A percentile compares a stretch with the other conserved stretches of the same genome.
Conservation (phyloP, 2,888 invertebrate species). For the Epicampocera succincta region DNA sequence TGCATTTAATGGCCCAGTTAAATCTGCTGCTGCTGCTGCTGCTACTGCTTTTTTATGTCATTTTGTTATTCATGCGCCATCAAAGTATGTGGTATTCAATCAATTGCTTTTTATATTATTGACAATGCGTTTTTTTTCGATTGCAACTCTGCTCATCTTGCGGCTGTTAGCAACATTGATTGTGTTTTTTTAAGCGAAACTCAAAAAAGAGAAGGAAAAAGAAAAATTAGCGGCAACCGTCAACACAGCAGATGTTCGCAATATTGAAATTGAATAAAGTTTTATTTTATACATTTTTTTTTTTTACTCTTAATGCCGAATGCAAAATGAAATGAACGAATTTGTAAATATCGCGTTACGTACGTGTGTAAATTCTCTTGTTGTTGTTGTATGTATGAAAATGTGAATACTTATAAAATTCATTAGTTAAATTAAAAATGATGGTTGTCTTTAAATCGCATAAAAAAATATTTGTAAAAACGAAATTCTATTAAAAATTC, state of each 20-base stretch:
- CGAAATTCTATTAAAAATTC: not conserved
- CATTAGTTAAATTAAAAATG: slow-evolving; percentile 43
- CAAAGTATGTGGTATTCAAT: slow-evolving; percentile 68
- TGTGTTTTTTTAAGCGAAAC: slow-evolving; percentile 4
- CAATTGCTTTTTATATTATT: slow-evolving; percentile 68
- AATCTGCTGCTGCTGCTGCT: slow-evolving; percentile 29
- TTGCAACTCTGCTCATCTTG: slow-evolving; percentile 29
- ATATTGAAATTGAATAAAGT: slow-evolving; percentile 62
- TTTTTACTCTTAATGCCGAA: slow-evolving; percentile 33
- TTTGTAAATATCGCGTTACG: slow-evolving; percentile 40
- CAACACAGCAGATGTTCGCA: slow-evolving; percentile 51
- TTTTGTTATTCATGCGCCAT: slow-evolving; percentile 48
- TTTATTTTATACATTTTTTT: slow-evolving; percentile 55
- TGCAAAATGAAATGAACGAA: slow-evolving; percentile 44
- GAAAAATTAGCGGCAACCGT: not conserved
- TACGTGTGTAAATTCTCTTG: not conserved
- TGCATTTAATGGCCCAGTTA: slow-evolving; percentile 67
- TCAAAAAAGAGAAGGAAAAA: too few relatives aligned
- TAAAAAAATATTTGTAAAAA: slow-evolving; percentile 11
- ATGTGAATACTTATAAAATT: slow-evolving; percentile 43
- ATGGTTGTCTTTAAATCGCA: slow-evolving; percentile 29
- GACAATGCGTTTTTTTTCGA: slow-evolving; percentile 37
- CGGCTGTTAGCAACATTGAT: slow-evolving; percentile 41
- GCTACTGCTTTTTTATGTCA: slow-evolving; percentile 10
- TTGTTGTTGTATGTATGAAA: slow-evolving; percentile 11